phyloP scores from a whole-genome alignment of 1,140 invertebrate genomes.

The Polypedilum pembai region DNA sequence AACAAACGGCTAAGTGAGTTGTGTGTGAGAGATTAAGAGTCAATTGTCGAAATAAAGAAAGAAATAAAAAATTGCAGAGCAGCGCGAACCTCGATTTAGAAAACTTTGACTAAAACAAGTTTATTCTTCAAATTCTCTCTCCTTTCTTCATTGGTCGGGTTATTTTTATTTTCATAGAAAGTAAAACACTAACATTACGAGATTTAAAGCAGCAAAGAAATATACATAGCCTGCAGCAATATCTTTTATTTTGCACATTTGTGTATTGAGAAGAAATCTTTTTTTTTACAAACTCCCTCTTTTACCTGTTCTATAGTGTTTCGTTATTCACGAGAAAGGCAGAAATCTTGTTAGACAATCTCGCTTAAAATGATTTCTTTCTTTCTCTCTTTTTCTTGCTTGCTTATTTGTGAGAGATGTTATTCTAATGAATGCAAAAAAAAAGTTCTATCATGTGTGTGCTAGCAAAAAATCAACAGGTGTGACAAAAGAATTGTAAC shows the following conservation, averaged over 20 bases:
- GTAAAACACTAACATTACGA: slow-evolving; percentile 12
- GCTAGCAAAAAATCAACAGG: neutral
- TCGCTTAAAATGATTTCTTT: neutral
- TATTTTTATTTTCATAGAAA: slow-evolving; percentile 1
- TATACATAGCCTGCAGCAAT: neutral
- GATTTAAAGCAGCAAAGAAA: neutral
- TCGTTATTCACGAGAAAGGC: too few relatives aligned
- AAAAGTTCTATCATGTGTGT: too few relatives aligned
- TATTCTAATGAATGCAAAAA: too few relatives aligned
- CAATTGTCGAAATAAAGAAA: neutral
- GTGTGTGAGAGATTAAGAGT: slow-evolving; percentile 1
- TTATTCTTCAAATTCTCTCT: slow-evolving; percentile 13
- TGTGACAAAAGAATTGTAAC: neutral
- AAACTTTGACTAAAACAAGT: slow-evolving; percentile 13
- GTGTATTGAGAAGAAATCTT: too few relatives aligned
- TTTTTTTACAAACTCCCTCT: neutral
- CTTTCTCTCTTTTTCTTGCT: neutral
- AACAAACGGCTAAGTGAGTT: neutral
- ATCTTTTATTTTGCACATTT: neutral
- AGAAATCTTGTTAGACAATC: too few relatives aligned
- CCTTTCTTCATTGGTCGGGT: neutral
- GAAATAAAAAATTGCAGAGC: neutral
- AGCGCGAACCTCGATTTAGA: neutral
- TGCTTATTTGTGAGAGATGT: neutral
- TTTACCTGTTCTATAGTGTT: neutral